A percentile compares a stretch with the other conserved stretches of the same genome.
phyloP scores from a whole-genome alignment of 2,797 vertebrate genomes.

The Sebastes itinus region DNA sequence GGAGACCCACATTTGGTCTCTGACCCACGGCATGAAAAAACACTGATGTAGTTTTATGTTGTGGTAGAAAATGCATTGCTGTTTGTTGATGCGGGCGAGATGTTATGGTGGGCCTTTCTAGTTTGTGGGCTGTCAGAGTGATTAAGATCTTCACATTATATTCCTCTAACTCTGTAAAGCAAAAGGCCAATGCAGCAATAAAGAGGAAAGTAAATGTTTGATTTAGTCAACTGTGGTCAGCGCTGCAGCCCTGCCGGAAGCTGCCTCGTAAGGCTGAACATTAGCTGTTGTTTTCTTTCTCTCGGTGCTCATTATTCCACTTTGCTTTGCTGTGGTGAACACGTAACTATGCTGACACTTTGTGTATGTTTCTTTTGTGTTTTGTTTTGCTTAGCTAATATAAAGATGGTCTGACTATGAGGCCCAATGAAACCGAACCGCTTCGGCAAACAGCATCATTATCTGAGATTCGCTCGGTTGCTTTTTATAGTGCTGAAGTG shows the following conservation, averaged over 20 bases:
- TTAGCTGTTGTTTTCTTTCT: background rate
- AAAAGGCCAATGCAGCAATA: constrained; percentile 6
- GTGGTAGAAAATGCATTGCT: background rate
- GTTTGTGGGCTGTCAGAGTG: constrained; percentile 25
- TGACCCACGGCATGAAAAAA: background rate
- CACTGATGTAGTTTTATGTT: background rate
- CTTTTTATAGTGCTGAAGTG: constrained; percentile 12
- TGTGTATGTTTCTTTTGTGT: background rate
- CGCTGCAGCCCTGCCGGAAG: background rate
- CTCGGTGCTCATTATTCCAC: background rate
- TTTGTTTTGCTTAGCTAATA: constrained; percentile 1
- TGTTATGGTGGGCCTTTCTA: too few species aligned
- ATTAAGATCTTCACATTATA: constrained; percentile 22
- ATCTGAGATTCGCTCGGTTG: constrained; percentile 8
- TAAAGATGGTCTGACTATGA: background rate
- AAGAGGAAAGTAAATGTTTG: constrained; percentile 26
- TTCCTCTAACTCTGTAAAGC: background rate
- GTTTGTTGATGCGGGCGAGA: background rate
- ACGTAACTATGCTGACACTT: background rate
- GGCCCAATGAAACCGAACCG: background rate
- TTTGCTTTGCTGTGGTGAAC: background rate
- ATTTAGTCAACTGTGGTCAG: background rate
- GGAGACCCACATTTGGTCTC: background rate
- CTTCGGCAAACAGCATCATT: constrained; percentile 27
- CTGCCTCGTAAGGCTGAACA: background rate